phyloP scores from a whole-genome alignment of 2,797 vertebrate genomes.

The Aulostomus chinensis region DNA sequence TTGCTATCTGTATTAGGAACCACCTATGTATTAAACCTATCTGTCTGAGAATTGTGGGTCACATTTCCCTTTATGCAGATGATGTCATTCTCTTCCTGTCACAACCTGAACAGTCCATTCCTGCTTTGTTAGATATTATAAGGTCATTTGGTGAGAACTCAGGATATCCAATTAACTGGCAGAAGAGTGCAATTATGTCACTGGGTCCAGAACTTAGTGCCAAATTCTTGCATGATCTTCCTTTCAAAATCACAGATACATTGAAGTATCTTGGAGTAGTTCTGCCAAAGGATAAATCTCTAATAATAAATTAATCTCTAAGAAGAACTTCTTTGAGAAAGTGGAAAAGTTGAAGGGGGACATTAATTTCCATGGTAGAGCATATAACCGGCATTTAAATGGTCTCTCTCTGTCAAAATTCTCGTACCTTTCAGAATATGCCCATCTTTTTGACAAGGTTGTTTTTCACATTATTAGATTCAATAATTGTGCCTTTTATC shows the following conservation, averaged over 20 bases:
- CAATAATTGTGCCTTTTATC: constrained; percentile 11
- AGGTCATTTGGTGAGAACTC: constrained; percentile 1
- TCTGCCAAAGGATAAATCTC: no score
- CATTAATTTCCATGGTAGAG: not conserved
- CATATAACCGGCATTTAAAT: not conserved
- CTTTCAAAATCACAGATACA: not conserved
- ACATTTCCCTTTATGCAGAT: not conserved
- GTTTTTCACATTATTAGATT: constrained; percentile 6
- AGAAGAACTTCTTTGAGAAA: not conserved
- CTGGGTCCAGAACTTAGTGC: no score
- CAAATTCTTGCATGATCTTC: no score
- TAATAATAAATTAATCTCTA: not conserved
- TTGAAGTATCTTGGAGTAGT: not conserved
- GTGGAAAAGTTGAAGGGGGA: not conserved
- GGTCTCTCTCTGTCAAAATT: constrained; percentile 5
- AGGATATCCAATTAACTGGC: not conserved
- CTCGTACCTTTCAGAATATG: constrained; percentile 3
- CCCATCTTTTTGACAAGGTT: not conserved
- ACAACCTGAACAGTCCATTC: not conserved
- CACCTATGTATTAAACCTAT: not conserved
- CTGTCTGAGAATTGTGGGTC: not conserved
- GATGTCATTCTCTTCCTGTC: not conserved
- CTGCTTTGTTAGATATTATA: not conserved
- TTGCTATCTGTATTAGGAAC: not conserved
- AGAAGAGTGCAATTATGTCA: no score